phyloP scores from a whole-genome alignment of 2,797 vertebrate species.

The Syngnathus rostellatus region DNA sequence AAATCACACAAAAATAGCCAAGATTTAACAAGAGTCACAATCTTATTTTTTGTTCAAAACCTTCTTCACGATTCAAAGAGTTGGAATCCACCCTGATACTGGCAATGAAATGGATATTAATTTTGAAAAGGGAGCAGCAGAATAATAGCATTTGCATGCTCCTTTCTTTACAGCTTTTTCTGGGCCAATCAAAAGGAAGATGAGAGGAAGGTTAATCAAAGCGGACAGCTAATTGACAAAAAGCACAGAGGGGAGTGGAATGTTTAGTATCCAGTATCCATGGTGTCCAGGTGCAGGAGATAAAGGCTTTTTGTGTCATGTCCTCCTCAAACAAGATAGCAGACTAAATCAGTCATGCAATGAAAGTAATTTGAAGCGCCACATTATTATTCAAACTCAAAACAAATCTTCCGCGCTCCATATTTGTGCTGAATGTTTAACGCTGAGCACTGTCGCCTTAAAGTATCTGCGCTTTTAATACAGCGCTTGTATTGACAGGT shows the following conservation, averaged over 20 bases:
- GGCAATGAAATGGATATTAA: slow-evolving; percentile 39
- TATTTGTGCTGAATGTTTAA: too few species aligned
- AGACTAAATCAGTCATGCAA: slow-evolving; percentile 17
- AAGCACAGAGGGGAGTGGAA: slow-evolving; percentile 20
- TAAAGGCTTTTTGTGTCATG: slow-evolving; percentile 30
- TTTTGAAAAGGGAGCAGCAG: slow-evolving; percentile 35
- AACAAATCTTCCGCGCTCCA: neutral
- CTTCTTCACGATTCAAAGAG: slow-evolving; percentile 30
- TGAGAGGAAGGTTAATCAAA: slow-evolving; percentile 60
- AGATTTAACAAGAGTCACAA: slow-evolving; percentile 11
- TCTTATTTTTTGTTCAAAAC: slow-evolving; percentile 17
- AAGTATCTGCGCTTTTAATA: too few species aligned
- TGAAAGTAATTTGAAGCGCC: slow-evolving; percentile 9
- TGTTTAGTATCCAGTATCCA: slow-evolving; percentile 11
- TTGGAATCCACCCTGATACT: slow-evolving; percentile 42
- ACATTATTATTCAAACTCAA: slow-evolving; percentile 5
- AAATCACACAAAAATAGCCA: neutral
- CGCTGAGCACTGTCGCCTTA: too few species aligned
- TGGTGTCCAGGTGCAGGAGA: slow-evolving; percentile 55
- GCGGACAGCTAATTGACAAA: slow-evolving; percentile 47
- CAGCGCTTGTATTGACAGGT: too few species aligned
- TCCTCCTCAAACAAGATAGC: slow-evolving; percentile 22
- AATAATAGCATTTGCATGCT: slow-evolving; percentile 50
- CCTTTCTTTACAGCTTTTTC: slow-evolving; percentile 28
- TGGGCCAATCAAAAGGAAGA: slow-evolving; percentile 46